phyloP scores from a whole-genome alignment of 2,797 vertebrate genomes.

The Artibeus jamaicensis region DNA sequence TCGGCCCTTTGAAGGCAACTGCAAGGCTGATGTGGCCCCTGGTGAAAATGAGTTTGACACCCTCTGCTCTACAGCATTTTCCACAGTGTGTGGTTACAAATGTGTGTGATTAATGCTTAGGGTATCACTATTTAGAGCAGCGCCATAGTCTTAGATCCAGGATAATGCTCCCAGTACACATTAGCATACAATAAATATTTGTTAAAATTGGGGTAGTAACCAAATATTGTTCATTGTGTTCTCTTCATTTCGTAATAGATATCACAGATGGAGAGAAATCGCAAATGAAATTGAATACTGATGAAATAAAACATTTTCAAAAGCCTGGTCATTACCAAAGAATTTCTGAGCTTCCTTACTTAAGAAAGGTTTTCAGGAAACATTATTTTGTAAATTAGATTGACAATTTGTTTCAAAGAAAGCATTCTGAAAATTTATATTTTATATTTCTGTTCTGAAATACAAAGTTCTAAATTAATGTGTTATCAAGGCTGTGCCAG shows the following conservation, averaged over 20 bases:
- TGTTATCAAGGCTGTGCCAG: background rate
- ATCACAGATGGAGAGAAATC: background rate
- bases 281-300: background rate
- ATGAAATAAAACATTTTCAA: background rate
- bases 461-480: background rate
- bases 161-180: background rate
- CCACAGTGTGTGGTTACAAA: background rate
- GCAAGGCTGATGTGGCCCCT: no score
- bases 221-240: background rate
- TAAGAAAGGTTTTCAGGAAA: background rate
- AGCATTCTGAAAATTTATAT: background rate
- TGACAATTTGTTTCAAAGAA: background rate
- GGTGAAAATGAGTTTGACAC: no score
- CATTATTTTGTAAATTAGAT: background rate
- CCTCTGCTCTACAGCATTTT: background rate
- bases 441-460: background rate
- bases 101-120: background rate
- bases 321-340: background rate
- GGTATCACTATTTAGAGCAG: background rate
- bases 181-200: background rate
- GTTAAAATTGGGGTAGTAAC: background rate
- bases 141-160: background rate
- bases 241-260: background rate
- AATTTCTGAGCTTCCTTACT: background rate
- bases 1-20: no score